Evolutionary conservation across 37 sponge, comb jelly and placozoan species (phyloP), one percentile per base, ranked within the genome.

Genomic region (Agelas oroides): DNA sequence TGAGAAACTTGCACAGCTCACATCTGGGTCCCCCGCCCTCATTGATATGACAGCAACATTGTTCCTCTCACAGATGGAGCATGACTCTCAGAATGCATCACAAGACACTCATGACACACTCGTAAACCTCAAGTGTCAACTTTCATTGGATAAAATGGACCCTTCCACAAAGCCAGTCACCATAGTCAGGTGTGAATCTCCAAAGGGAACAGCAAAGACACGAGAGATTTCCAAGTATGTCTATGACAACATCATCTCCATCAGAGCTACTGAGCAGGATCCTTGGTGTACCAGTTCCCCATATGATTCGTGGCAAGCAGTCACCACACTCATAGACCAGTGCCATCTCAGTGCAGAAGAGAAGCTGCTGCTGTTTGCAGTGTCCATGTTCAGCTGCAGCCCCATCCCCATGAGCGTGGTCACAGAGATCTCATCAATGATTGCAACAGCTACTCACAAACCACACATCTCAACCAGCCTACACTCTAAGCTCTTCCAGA

Each of bases 241-340:
- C 14, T 77, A 28, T 38, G 31, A 57, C 37, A 34, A 19, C 20
- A 35, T 61, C 8, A 8, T 46, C 46, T 46, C 46, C 3, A 46
- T 46, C 8, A 46, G 8, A 8, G 46, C 3, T 12, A 46, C 46
- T 46, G 46, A 46, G 6, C 46, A 46, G 23, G 64, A 83, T 71
- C 46, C 24, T 5, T 83, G 73, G 73, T 38, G 28, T 60, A 62
- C 86, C 30, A 61, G 53, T 31, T 37, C 59, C 1, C 36, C 16
- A n/a, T 78, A 78, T 57, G 86, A 85, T 60, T 85, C 86, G 1
- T 76, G 77, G 86, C 56, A 85, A n/a, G 59, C 64, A 15, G 24
- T 86, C 54, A 67, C 71, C 14, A 62, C 28, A 6, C 71, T 86
- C 23, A 30, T 86, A 46, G 30, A 76, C 8, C 16, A 16, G 20